Base-by-base conservation (phyloP, 2,888 invertebrate genomes). In the Paralinhomoeus sp. region DNA sequence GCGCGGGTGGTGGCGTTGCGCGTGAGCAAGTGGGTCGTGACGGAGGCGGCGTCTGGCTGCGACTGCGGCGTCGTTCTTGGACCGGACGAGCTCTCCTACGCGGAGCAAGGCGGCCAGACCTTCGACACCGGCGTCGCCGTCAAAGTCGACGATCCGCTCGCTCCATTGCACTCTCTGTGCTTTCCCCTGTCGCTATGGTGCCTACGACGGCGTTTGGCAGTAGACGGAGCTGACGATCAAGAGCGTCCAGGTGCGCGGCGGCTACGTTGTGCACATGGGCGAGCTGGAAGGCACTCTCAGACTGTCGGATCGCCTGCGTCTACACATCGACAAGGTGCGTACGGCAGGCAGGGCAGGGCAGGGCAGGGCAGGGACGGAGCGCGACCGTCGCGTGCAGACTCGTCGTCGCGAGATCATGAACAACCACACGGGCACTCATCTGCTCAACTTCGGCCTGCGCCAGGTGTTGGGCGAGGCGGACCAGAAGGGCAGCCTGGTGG, bases 41-140 rank as follows among this genome's bases (percentile, higher is more conserved):
- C 80, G 49, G 71, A 75, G 62, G 78, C 87, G 12, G n/a, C 63
- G 1, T 75, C 80, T 24, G 85, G 85, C 0, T 77, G 83, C 57
- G 81, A 84, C 64, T 85, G 85, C 64, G 91, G 85, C 20, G 67
- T 99, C 44, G 68, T 99, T 50, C 15, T 31, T 31, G 9, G 9
- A 31, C 15, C 31, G 45, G 82, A 84, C 62, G 83, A 84, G 72
- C 71, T 31, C 7, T 99, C 97, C 66, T 99, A 99, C 66, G 91
- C 97, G 1, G 97, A 99, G 66, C 85, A 91, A 67, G 97, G 97
- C 49, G 97, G 97, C 17, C 97, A 99, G 69, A 89, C 85, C 56
- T 89, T 75, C 63, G 97, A 99, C 63, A 81, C 82, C 60, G 97
- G 97, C 22, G 84, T 78, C 54, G 72, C 89, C 63, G 51, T 47